These are phyloP conservation scores for Aricia agestis DNA, from an alignment of 1,140 invertebrate species.

Conservation along the genomic window DNA sequence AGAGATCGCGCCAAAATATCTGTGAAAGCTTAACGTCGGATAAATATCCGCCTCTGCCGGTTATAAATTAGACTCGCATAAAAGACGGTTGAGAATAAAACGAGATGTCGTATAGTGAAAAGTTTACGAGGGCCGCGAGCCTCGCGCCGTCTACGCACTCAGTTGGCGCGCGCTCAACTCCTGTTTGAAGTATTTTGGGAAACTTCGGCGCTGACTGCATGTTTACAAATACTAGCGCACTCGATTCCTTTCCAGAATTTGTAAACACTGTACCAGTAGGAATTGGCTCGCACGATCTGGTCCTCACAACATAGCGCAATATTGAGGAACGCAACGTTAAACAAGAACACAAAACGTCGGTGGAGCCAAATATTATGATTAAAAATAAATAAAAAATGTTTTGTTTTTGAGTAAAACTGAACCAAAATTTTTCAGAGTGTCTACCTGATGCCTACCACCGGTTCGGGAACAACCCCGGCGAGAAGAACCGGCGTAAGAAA, in stretches of 20 bases:
- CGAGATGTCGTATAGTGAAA: slow-evolving; percentile 66
- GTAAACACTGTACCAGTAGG: slow-evolving; percentile 63
- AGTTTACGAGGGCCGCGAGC: slow-evolving; percentile 61
- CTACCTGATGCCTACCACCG: no score
- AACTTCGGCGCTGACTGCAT: slow-evolving; percentile 49
- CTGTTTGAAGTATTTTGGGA: slow-evolving; percentile 71
- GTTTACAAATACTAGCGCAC: slow-evolving; percentile 72
- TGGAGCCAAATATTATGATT: no score
- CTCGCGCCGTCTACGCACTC: slow-evolving; percentile 64
- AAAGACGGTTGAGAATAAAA: slow-evolving; percentile 63
- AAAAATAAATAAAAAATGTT: no score
- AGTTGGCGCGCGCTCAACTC: slow-evolving; percentile 71
- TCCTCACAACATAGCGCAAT: slow-evolving; percentile 20
- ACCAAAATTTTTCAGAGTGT: no score
- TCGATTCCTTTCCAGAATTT: slow-evolving; percentile 67
- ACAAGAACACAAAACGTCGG: not conserved
- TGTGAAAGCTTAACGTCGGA: slow-evolving; percentile 5
- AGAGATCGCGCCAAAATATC: not conserved
- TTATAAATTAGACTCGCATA: slow-evolving; percentile 57
- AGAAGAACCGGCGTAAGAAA: no score
- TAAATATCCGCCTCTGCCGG: slow-evolving; percentile 22
- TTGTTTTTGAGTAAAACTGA: no score
- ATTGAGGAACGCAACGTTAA: slow-evolving; percentile 2
- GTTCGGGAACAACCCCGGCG: no score
- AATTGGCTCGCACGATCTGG: slow-evolving; percentile 36